These are phyloP conservation scores for Pyrrhia umbra DNA, from an alignment of 2,888 invertebrate species.

Conservation along the genomic window DNA sequence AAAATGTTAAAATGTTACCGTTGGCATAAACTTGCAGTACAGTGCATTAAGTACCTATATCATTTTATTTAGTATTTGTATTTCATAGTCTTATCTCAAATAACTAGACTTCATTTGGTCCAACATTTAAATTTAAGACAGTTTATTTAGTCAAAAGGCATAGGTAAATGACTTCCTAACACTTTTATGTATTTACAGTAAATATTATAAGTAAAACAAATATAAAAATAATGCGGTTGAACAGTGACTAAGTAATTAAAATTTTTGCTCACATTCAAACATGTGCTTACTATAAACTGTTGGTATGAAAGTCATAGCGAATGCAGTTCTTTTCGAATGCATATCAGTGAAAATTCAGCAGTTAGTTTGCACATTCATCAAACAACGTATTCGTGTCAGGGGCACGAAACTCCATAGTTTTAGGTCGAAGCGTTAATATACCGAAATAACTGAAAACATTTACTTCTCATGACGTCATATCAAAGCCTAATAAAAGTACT, in stretches of 20 bases:
- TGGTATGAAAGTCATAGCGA: slow-evolving; percentile 17
- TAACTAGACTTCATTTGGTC: no score
- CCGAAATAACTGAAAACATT: slow-evolving; percentile 48
- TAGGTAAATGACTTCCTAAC: no score
- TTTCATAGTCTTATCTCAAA: background rate
- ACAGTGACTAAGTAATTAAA: background rate
- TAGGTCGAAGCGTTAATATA: slow-evolving; percentile 31
- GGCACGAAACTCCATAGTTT: slow-evolving; percentile 63
- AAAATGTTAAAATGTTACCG: slow-evolving; percentile 37
- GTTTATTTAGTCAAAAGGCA: no score
- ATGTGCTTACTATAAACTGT: background rate
- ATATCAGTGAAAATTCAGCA: slow-evolving; percentile 58
- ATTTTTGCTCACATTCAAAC: slow-evolving; percentile 1
- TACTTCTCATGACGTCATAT: slow-evolving; percentile 51
- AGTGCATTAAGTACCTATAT: background rate
- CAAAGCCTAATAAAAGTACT: slow-evolving; percentile 46
- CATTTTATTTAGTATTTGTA: background rate
- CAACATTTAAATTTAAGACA: no score
- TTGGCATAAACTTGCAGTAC: slow-evolving; percentile 15
- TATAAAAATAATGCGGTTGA: background rate
- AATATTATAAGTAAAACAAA: no score
- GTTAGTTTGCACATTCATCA: slow-evolving; percentile 77
- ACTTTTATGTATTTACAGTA: no score
- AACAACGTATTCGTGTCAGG: slow-evolving; percentile 80
- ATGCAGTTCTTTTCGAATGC: slow-evolving; percentile 33